A percentile compares a stretch with the other conserved stretches of the same genome.
These are phyloP conservation scores for Pseudochaenichthys georgianus DNA, from an alignment of 2,797 vertebrate genomes.

Conservation along the genomic window DNA sequence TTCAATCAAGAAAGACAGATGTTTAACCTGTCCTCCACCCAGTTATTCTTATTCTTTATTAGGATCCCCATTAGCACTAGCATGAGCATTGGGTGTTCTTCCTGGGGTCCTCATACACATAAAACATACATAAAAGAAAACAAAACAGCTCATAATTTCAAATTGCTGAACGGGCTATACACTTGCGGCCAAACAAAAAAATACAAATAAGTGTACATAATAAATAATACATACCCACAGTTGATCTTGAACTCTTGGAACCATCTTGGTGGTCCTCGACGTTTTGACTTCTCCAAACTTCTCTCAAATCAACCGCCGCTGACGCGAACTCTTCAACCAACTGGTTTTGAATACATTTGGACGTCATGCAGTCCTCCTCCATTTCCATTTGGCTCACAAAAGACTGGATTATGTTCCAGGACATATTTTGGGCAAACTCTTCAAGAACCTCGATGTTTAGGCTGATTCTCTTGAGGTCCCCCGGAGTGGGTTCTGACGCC, in stretches of 20 bases:
- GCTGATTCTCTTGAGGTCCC: slow-evolving; percentile 3
- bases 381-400: slow-evolving; percentile 40
- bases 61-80: no score
- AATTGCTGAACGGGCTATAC: no score
- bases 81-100: no score
- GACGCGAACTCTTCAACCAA: slow-evolving; percentile 66
- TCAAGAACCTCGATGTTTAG: slow-evolving; percentile 36
- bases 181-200: no score
- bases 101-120: no score
- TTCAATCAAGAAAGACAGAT: background rate
- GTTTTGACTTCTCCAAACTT: slow-evolving; percentile 34
- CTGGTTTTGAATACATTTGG: slow-evolving; percentile 1
- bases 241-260: background rate
- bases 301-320: slow-evolving; percentile 61
- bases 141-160: no score
- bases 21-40: background rate
- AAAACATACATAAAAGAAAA: no score
- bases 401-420: slow-evolving; percentile 67
- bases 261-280: background rate
- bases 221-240: background rate
- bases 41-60: no score
- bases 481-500: slow-evolving; percentile 28
- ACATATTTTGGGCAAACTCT: slow-evolving; percentile 72
- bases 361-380: background rate
- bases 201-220: no score